Evolutionary conservation across 2,888 invertebrate genomes (phyloP), one percentile per base, ranked within the genome.

Genomic region (Ochropleura plecta): DNA sequence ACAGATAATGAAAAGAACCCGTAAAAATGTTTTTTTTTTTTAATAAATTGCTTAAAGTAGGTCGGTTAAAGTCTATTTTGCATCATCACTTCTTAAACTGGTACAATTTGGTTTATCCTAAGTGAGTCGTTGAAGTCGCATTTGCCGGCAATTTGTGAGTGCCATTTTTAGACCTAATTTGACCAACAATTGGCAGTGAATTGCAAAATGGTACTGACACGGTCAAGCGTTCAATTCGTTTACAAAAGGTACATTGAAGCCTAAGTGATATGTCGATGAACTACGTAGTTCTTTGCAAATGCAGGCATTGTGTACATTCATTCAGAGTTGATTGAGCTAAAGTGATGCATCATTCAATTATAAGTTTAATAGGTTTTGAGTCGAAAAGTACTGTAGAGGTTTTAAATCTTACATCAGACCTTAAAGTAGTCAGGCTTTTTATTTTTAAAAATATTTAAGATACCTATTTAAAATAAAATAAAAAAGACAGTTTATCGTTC

Each of bases 181-280:
- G 46, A 46, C 46, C 72, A 63, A 76, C 72, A 76, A 76, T 78
- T 67, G 65, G 20, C 63, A 70, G 55, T 84, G 67, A 83, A 70
- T 66, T 68, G 76, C 59, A 72, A 51, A 84, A 84, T 76, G 65
- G 69, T 60, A 64, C 66, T 69, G 79, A 53, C 66, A 63, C 67
- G 20, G 70, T 80, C 63, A 64, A 65, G 16, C 66, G 40, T 81
- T 84, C 81, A 84, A 81, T 72, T 76, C 48, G 59, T 73, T 55
- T 40, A 82, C 82, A 82, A 82, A 80, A 81, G 82, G 55, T 49
- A 48, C 46, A 66, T 66, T 55, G 30, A 74, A 48, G 48, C 60
- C 60, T 55, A 72, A 81, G 72, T 70, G 57, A 76, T 60, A 59
- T 46, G 46, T 70, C 71, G 72, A 81, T 80, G 63, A n/a, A 71